Percentiles rank a stretch among this genome's conserved stretches.
These are phyloP conservation scores for Psilopsiagon aurifrons DNA, from an alignment of 2,113 vertebrate species.

Conservation along the genomic window DNA sequence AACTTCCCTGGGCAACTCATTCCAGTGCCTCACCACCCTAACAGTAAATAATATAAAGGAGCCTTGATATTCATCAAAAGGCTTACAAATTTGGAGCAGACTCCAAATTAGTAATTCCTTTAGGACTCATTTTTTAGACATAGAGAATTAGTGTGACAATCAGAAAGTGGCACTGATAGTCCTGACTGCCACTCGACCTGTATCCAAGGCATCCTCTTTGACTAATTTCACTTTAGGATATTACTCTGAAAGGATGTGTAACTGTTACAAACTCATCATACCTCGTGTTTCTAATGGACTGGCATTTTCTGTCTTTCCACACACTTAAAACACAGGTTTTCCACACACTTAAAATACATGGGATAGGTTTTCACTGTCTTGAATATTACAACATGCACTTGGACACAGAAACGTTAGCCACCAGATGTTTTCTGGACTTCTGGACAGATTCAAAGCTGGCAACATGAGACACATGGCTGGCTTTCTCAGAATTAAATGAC, in stretches of 20 bases:
- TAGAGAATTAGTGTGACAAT: background rate
- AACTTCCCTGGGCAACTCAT: no score
- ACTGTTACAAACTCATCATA: background rate
- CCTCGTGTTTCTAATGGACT: background rate
- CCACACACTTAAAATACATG: rapidly evolving
- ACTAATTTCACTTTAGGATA: background rate
- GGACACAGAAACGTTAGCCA: background rate
- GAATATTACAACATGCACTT: background rate
- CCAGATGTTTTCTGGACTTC: background rate
- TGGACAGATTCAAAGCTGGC: background rate
- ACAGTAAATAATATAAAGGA: background rate
- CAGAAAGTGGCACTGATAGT: background rate
- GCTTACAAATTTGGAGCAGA: background rate
- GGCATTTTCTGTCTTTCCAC: background rate
- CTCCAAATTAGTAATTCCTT: background rate
- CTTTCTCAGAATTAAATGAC: background rate
- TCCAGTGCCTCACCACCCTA: no score
- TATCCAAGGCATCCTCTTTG: background rate
- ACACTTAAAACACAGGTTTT: background rate
- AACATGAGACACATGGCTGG: background rate
- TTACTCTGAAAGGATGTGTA: background rate
- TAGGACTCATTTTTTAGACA: background rate
- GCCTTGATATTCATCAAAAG: background rate
- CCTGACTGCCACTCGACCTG: background rate
- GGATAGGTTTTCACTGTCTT: background rate